Percentiles rank a stretch among this genome's conserved stretches.
phyloP scores from a whole-genome alignment of 2,888 invertebrate genomes.

The Tetropium fuscum region DNA sequence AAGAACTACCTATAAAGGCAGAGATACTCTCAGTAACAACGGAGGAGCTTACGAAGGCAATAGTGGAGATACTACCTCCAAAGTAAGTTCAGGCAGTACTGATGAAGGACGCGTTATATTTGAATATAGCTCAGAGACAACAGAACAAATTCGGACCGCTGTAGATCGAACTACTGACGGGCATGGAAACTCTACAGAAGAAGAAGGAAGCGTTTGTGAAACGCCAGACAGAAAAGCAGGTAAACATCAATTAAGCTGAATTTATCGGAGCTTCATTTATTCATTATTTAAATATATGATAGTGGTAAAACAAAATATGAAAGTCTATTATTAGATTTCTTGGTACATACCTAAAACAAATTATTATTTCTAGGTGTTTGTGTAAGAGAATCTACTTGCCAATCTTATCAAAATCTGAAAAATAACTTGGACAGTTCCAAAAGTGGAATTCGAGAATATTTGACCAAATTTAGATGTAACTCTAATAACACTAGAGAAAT shows the following conservation, averaged over 20 bases:
- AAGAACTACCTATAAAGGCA: background rate
- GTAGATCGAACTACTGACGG: slow-evolving; percentile 1
- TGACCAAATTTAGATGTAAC: slow-evolving; percentile 13
- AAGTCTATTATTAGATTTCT: no score
- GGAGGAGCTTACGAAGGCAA: no score
- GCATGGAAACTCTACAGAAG: background rate
- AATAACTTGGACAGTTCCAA: slow-evolving; percentile 14
- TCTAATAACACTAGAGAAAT: background rate
- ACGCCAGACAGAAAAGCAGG: slow-evolving; percentile 19
- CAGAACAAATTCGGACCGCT: no score
- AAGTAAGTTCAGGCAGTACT: background rate
- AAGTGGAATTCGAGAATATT: background rate
- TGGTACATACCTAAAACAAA: no score
- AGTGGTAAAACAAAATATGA: no score
- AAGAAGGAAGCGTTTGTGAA: background rate
- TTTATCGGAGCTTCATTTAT: no score
- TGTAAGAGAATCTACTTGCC: background rate
- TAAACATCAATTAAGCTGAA: background rate
- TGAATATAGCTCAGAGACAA: background rate
- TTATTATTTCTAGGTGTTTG: slow-evolving; percentile 14
- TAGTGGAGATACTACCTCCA: no score
- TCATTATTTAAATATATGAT: no score
- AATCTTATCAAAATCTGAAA: slow-evolving; percentile 1
- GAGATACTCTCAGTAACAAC: no score
- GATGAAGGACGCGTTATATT: background rate